Evolutionary conservation across 2,113 vertebrate genomes (phyloP).

Genomic region (Sitta europaea): DNA sequence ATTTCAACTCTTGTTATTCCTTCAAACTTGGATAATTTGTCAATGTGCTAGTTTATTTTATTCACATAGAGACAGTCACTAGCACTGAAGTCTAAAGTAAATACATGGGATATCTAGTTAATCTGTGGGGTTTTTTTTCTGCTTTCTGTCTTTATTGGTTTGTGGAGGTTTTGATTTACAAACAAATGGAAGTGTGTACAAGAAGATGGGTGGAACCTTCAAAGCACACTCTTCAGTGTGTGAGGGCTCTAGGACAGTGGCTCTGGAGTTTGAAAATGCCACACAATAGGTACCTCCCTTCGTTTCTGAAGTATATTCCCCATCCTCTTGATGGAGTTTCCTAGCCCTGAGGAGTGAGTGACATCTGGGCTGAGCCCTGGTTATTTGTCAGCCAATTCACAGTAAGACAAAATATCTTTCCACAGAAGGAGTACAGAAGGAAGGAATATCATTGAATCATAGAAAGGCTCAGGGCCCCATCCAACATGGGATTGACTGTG

Average conservation of each 20-base stretch:
- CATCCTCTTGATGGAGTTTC: not conserved
- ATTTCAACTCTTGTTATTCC: constrained; percentile 22
- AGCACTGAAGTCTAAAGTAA: constrained; percentile 12
- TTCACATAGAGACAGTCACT: not conserved
- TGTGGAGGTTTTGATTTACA: not conserved
- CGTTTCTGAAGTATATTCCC: not conserved
- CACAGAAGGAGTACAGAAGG: not conserved
- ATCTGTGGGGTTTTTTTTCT: not conserved
- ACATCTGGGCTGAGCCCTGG: not conserved
- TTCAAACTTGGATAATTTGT: constrained; percentile 30
- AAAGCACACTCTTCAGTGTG: not conserved
- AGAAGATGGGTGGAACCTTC: not conserved
- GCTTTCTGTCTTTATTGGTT: not conserved
- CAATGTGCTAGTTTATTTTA: constrained; percentile 18
- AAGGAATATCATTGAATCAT: not conserved
- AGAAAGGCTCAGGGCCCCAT: not conserved
- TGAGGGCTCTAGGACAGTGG: not conserved
- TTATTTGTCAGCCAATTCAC: not conserved
- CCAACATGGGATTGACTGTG: not conserved
- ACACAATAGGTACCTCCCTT: not conserved
- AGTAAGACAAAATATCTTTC: not conserved
- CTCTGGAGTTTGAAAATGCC: not conserved
- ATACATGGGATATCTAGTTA: not conserved
- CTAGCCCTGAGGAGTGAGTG: not conserved
- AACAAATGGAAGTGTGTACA: not conserved